Evolutionary conservation across 2,797 vertebrate species (phyloP).

Genomic region (Sebastes taczanowskii): DNA sequence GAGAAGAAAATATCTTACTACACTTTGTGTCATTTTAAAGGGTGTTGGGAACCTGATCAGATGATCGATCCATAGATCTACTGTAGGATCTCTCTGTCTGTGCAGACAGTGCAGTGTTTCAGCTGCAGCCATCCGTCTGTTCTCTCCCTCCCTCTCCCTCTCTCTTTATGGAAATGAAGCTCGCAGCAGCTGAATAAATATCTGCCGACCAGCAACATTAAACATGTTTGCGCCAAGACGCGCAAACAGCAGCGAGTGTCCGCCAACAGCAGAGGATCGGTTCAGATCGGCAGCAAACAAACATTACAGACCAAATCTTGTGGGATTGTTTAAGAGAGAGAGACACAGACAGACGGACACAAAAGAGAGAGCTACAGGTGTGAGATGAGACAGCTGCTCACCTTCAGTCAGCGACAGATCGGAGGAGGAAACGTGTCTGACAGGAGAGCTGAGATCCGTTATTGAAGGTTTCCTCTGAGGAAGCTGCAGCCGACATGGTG

Average conservation of each 20-base stretch:
- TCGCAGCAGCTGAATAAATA: conserved; percentile 83
- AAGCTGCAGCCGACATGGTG: background rate
- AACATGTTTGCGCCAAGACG: conserved; percentile 77
- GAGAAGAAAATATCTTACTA: too few species aligned
- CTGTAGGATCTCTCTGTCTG: too few species aligned
- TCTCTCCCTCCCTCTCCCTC: background rate
- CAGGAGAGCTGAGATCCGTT: background rate
- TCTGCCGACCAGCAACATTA: conserved; percentile 56
- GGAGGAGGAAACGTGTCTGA: background rate
- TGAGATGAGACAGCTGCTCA: conserved; percentile 68
- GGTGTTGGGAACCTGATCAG: too few species aligned
- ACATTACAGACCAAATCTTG: conserved; percentile 25
- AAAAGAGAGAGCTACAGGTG: conserved; percentile 33
- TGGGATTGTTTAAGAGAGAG: conserved; percentile 53
- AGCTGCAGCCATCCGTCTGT: too few species aligned
- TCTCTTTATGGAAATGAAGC: conserved; percentile 57
- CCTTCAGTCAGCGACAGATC: conserved; percentile 20
- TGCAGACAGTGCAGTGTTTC: too few species aligned
- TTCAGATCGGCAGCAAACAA: conserved; percentile 80
- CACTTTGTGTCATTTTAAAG: background rate
- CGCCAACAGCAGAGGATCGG: conserved; percentile 78
- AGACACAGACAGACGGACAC: background rate
- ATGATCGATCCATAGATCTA: too few species aligned
- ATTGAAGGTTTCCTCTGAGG: conserved; percentile 22
- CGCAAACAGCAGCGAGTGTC: conserved; percentile 70